A percentile compares a stretch with the other conserved stretches of the same genome.
Conservation (phyloP, 2,888 invertebrate genomes). For the Didymodactylos carnosus region DNA sequence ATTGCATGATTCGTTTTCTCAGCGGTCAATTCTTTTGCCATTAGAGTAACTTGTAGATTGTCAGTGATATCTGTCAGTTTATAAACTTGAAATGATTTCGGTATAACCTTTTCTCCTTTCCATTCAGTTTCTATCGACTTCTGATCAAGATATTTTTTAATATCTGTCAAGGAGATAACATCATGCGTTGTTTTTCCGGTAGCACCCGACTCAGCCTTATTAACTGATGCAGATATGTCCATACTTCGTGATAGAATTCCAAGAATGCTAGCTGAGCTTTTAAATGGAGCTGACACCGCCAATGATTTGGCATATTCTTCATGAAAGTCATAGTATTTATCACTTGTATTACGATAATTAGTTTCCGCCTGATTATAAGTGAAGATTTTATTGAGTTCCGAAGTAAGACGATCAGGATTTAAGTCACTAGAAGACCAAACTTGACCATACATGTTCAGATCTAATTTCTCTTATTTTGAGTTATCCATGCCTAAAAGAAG, state of each 20-base stretch:
- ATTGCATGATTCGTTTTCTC: background rate
- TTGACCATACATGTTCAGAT: background rate
- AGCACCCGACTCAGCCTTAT: background rate
- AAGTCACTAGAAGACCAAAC: background rate
- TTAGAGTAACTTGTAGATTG: background rate
- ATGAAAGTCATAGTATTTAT: background rate
- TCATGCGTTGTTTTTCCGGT: background rate
- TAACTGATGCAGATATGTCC: background rate
- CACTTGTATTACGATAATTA: background rate
- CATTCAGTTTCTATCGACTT: background rate
- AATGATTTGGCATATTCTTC: background rate
- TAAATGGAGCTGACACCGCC: background rate
- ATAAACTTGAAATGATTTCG: background rate
- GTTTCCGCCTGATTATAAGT: background rate
- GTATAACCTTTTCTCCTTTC: background rate
- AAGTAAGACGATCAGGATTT: background rate
- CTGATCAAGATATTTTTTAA: background rate
- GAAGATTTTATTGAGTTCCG: background rate
- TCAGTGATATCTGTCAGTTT: background rate
- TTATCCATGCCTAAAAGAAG: background rate
- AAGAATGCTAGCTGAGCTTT: background rate
- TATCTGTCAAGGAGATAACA: background rate
- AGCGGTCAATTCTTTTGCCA: background rate
- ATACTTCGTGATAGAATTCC: background rate
- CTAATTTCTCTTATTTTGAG: background rate